phyloP scores from a whole-genome alignment of 2,797 vertebrate species.

The Cryptoprocta ferox region DNA sequence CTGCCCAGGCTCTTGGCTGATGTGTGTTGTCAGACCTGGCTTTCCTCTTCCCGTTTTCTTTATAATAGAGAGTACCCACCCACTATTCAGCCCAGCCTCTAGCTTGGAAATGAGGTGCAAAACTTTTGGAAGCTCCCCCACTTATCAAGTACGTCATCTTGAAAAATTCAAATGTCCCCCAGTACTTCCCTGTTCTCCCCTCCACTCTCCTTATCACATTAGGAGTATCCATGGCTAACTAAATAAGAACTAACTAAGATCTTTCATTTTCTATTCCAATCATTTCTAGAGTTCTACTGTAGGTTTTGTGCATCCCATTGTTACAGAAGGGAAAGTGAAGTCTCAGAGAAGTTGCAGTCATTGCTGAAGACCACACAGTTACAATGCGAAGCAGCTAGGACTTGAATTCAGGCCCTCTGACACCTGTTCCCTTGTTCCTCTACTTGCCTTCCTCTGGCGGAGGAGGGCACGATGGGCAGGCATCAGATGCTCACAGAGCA shows the following conservation, averaged over 20 bases:
- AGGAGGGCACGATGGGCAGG: neutral
- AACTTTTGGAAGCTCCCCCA: neutral
- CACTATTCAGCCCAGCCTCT: neutral
- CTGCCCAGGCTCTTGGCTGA: constrained; percentile 56
- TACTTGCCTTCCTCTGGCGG: neutral
- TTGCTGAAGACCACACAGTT: neutral
- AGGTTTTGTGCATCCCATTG: neutral
- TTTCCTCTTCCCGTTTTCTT: constrained; percentile 48
- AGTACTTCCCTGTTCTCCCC: neutral
- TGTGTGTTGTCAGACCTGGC: neutral
- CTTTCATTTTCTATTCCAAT: neutral
- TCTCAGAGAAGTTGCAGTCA: neutral
- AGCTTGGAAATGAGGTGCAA: neutral
- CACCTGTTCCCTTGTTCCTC: neutral
- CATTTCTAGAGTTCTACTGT: neutral
- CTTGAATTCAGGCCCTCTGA: neutral
- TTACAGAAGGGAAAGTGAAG: neutral
- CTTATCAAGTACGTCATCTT: neutral
- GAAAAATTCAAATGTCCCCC: neutral
- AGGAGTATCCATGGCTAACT: neutral
- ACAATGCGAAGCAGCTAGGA: neutral
- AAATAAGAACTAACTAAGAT: neutral
- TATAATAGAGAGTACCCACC: neutral
- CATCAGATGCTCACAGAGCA: neutral
- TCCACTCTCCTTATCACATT: neutral